Percentiles rank a stretch among this genome's conserved stretches.
These are phyloP conservation scores for Strongylocentrotus purpuratus DNA, from an alignment of 35 echinoderm and acorn worm species.

Conservation along the genomic window DNA sequence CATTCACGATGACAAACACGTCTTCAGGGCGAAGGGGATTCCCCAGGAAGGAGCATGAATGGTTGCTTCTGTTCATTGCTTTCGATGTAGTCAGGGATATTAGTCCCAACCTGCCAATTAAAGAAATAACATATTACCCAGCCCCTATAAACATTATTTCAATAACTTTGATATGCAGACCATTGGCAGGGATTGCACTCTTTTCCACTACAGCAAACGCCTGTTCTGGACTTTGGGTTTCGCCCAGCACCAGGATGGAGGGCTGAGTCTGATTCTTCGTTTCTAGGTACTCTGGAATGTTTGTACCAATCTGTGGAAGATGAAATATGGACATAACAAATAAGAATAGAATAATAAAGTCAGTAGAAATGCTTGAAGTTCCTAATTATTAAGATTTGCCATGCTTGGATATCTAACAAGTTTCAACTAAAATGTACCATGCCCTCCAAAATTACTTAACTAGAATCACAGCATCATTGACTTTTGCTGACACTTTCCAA, in stretches of 20 bases:
- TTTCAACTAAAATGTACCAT: constrained; percentile 25
- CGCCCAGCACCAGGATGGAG: constrained; percentile 28
- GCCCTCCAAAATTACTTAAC: background rate
- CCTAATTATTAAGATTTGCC: background rate
- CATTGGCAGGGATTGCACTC: constrained; percentile 7
- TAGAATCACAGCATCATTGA: constrained; percentile 31
- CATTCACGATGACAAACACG: background rate
- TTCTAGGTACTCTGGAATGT: constrained; percentile 55
- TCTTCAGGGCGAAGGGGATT: no score
- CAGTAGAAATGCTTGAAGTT: constrained; percentile 32
- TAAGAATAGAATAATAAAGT: constrained; percentile 24
- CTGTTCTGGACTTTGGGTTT: constrained; percentile 31
- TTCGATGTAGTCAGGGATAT: no score
- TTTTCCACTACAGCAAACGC: constrained; percentile 44
- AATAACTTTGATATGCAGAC: no score
- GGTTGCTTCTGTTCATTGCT: no score
- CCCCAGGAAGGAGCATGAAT: no score
- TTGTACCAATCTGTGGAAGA: constrained; percentile 51
- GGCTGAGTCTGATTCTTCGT: constrained; percentile 24
- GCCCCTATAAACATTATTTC: no score
- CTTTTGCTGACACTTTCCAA: constrained; percentile 19
- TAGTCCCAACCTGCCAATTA: no score
- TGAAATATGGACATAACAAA: constrained; percentile 6
- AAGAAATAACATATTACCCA: no score
- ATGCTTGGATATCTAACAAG: no score